phyloP scores from a whole-genome alignment of 2,888 invertebrate species.

The Oxytorus armatus region DNA sequence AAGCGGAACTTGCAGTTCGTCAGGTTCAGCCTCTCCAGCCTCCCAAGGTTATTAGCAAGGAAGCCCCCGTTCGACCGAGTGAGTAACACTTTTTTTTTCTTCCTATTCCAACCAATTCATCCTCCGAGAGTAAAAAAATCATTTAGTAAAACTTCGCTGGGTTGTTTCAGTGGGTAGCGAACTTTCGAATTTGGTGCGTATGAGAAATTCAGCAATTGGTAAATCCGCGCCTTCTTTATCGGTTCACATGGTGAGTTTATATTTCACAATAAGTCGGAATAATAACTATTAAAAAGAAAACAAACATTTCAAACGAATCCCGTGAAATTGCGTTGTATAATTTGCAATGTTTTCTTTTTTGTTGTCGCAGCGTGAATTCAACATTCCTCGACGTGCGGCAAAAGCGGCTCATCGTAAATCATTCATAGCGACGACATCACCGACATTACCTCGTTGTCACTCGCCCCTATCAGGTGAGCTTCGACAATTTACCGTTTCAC shows the following conservation, averaged over 20 bases:
- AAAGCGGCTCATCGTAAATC: conserved; percentile 90
- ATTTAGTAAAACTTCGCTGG: neutral
- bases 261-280: neutral
- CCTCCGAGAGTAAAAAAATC: neutral
- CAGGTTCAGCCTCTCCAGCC: conserved; percentile 70
- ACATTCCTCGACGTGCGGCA: conserved; percentile 86
- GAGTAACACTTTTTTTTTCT: conserved; percentile 16
- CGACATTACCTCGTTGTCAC: conserved; percentile 91
- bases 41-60: conserved; percentile 80
- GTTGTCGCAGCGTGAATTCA: conserved; percentile 82
- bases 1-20: conserved; percentile 71
- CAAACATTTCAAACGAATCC: too few species aligned
- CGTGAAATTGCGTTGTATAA: neutral
- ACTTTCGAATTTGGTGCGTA: conserved; percentile 92
- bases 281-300: neutral
- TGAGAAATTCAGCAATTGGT: conserved; percentile 95
- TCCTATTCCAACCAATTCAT: neutral
- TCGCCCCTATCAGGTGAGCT: conserved; percentile 89
- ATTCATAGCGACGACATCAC: conserved; percentile 91
- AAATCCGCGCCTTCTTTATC: conserved; percentile 98
- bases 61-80: conserved; percentile 81
- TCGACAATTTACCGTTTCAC: neutral
- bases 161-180: conserved; percentile 82
- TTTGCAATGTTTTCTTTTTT: conserved; percentile 21
- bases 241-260: conserved; percentile 87